Evolutionary conservation across 2,113 vertebrate genomes (phyloP), one percentile per base, ranked within the genome.

Genomic region (Xenus cinereus): DNA sequence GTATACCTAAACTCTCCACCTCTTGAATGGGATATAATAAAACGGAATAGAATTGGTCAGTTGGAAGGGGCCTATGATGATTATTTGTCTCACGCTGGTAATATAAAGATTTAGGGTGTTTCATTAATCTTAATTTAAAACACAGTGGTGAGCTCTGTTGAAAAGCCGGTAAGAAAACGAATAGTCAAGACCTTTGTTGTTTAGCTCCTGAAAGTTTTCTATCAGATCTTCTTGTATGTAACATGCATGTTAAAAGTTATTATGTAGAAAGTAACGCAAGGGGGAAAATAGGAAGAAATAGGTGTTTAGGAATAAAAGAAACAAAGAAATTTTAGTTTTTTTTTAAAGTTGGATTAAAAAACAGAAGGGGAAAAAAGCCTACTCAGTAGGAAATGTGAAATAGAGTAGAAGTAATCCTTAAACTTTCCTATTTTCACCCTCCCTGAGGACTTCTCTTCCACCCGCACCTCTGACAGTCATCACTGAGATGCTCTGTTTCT

Each of bases 181-280:
- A 7, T 11, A 73, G 45, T 24, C 28, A 74, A n/a, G 41, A n/a
- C 17, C 16, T 26, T 27, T 26, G 26, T 9, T 6, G n/a, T 23
- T 74, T 7, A 76, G 17, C 18, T 88, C 30, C 28, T 57, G 12
- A 1, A 5, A 59, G 14, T 12, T 6, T 11, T 75, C 23, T 64
- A 6, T 66, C 13, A 27, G 22, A n/a, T 5, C 17, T 62, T 17
- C 9, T 15, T 35, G 9, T 35, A n/a, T 12, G 26, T 32, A 35
- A 51, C 2, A 3, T 10, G 3, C 0, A 0, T 10, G 18, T 45
- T 77, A 66, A 68, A 80, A 16, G 4, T 56, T 30, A 27, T 17
- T 48, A 4, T 9, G 72, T 23, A 75, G 27, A 50, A 81, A 89
- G 15, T 11, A 75, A 48, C 14, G 12, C 23, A 51, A 51, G 33